A percentile compares a stretch with the other conserved stretches of the same genome.
phyloP scores from a whole-genome alignment of 2,888 invertebrate species.

The Nebria brevicollis region DNA sequence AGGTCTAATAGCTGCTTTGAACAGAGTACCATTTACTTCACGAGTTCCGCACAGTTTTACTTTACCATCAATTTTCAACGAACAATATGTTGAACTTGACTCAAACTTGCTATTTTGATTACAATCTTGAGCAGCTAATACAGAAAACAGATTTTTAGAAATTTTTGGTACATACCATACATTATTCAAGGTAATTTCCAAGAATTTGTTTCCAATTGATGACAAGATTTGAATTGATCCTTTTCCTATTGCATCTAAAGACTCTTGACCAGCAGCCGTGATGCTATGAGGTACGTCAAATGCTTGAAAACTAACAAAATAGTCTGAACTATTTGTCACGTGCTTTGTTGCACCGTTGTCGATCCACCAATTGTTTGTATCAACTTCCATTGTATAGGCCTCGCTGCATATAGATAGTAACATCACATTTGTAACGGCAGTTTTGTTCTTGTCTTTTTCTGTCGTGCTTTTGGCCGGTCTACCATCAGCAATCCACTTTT shows the following conservation, averaged over 20 bases:
- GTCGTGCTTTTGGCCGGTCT: conserved; percentile 12
- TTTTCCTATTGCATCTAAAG: conserved; percentile 48
- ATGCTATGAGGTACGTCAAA: conserved; percentile 47
- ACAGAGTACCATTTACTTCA: not conserved
- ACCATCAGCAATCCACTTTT: conserved; percentile 50
- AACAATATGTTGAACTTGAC: conserved; percentile 13
- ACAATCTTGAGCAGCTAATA: conserved; percentile 27
- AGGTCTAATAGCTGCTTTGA: not conserved
- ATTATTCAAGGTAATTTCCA: conserved; percentile 7
- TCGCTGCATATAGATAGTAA: no score
- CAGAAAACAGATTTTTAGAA: conserved; percentile 21
- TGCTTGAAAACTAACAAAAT: conserved; percentile 47
- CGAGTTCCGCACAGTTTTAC: not conserved
- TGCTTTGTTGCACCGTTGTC: conserved; percentile 15
- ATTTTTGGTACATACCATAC: conserved; percentile 37
- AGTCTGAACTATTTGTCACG: conserved; percentile 35
- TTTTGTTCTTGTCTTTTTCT: not conserved
- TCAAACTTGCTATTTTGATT: conserved; percentile 31
- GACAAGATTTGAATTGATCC: conserved; percentile 14
- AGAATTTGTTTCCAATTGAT: not conserved
- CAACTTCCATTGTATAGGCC: no score
- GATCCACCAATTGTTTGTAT: not conserved
- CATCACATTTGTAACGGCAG: no score
- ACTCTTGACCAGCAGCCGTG: conserved; percentile 50
- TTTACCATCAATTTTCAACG: not conserved